Conservation (phyloP, 2,888 invertebrate species). For the Hirtodrosophila cameraria region DNA sequence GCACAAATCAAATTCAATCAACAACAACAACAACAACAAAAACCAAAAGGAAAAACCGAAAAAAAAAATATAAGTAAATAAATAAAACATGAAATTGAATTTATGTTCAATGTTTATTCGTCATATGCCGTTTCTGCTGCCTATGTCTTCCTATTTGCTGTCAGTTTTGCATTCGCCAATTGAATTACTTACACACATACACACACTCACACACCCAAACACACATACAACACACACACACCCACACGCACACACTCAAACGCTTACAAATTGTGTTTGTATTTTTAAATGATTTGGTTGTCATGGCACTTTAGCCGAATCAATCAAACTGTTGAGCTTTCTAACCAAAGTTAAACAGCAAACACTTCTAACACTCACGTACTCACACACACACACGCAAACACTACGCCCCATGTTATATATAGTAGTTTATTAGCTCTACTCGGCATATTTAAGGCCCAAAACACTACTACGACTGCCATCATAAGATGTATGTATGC, state of each 20-base stretch:
- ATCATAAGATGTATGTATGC: background rate
- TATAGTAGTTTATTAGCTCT: conserved; percentile 14
- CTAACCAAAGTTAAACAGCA: conserved; percentile 23
- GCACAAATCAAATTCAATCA: conserved; percentile 52
- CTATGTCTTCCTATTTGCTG: conserved; percentile 32
- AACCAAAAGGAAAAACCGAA: background rate
- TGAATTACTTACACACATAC: conserved; percentile 43
- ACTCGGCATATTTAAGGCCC: conserved; percentile 3
- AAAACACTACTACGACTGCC: background rate
- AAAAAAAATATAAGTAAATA: conserved; percentile 36
- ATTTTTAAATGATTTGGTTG: conserved; percentile 70
- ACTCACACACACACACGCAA: conserved; percentile 1
- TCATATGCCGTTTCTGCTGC: conserved; percentile 32
- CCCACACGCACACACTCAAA: conserved; percentile 12
- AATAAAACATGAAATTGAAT: conserved; percentile 62
- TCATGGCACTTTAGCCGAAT: conserved; percentile 41
- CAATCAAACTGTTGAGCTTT: conserved; percentile 46
- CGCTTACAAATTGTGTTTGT: conserved; percentile 46
- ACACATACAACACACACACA: background rate
- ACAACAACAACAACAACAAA: conserved; percentile 23
- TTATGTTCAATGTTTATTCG: conserved; percentile 50
- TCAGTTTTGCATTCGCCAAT: conserved; percentile 67
- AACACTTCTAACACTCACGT: conserved; percentile 7
- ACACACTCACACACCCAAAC: background rate
- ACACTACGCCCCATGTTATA: background rate